Base-by-base conservation (phyloP, 1,140 invertebrate species). In the Coenobita brevimanus region DNA sequence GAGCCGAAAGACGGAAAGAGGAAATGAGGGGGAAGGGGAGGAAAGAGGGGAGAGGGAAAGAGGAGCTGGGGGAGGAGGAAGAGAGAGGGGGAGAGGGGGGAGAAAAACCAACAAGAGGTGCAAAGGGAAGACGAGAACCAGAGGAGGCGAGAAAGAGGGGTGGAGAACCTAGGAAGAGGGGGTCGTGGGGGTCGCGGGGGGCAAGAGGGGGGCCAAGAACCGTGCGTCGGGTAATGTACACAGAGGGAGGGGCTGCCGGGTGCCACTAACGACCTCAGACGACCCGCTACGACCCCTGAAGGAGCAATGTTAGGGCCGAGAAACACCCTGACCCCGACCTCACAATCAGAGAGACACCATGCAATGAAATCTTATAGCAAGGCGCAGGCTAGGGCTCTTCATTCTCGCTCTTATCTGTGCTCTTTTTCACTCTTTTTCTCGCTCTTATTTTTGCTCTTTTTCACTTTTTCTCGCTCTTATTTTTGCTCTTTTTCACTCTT, bases 331-430 rank as follows among this genome's bases (percentile, higher is more conserved):
- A 15, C 27, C 62, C 69, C n/a, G 82, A 83, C 82, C 50, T 60
- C 82, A 83, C 82, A 83, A 83, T 83, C 82, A 83, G 67, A 38
- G 46, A 71, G 36, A 57, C 62, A 60, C 57, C 60, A 78, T 67
- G 83, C 73, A 76, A 67, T 78, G 60, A 86, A 67, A 86, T 86
- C 83, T 86, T 86, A 79, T 75, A 60, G 71, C 13, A 21, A 41
- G 30, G 38, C 54, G 60, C 38, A 43, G 73, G 54, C 62, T 38
- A 46, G 50, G 17, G 30, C 54, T 30, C 41, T 41, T 27, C 10
- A 30, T 36, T 30, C 30, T 10, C 75, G 0, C 38, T 24, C 41
- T n/a, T 1, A 15, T 50, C 46, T n/a, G 8, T 54, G 2, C 15
- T 1, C 24, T 3, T 24, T 50, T 8, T 15, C 10, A n/a, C 15